A percentile compares a stretch with the other conserved stretches of the same genome.
Conservation (phyloP, 2,888 invertebrate species). For the Podabrus alpinus region DNA sequence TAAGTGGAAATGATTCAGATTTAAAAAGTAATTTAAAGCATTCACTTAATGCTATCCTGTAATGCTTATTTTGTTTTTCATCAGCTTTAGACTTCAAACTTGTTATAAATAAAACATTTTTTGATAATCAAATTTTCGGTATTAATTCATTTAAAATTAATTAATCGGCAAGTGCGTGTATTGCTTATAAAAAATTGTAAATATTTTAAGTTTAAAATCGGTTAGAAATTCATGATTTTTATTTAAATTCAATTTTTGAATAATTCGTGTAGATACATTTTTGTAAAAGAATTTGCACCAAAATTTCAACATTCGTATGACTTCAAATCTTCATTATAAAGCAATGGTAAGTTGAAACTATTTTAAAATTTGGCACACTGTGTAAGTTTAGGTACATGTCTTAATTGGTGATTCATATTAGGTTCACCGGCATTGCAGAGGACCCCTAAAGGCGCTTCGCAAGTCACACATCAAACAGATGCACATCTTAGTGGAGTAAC, state of each 20-base stretch:
- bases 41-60: not conserved
- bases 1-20: not conserved
- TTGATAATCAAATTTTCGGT: not conserved
- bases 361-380: conserved; percentile 50
- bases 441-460: conserved; percentile 53
- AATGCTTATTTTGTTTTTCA: not conserved
- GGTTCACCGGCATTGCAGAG: conserved; percentile 56
- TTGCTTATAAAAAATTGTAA: not conserved
- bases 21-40: not conserved
- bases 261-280: not conserved
- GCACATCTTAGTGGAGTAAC: conserved; percentile 44
- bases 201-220: not conserved
- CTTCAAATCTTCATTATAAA: not conserved
- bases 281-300: not conserved
- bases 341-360: conserved; percentile 7
- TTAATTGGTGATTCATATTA: conserved; percentile 56
- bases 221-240: not conserved
- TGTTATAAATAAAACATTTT: not conserved
- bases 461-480: conserved; percentile 41
- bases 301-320: not conserved
- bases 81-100: too few relatives aligned
- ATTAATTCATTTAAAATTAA: not conserved
- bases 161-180: not conserved
- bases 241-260: not conserved
- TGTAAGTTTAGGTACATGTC: conserved; percentile 51